phyloP scores from a whole-genome alignment of 2,888 invertebrate genomes.

The Mesorhabditis belari region DNA sequence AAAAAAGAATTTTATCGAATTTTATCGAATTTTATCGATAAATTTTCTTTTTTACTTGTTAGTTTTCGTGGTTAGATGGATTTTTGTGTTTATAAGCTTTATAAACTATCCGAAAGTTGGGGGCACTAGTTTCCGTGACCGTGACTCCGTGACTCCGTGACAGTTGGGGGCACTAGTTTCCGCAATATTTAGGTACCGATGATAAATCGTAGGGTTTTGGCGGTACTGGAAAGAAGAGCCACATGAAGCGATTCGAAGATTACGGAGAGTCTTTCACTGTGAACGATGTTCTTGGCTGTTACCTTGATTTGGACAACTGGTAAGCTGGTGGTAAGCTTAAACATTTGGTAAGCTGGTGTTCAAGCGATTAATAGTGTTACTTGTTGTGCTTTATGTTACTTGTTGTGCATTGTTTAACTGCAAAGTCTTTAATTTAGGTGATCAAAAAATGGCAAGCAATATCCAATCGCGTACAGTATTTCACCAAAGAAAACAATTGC shows the following conservation, averaged over 20 bases:
- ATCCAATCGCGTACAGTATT: conserved; percentile 57
- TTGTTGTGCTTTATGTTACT: background rate
- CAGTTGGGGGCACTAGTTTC: no score
- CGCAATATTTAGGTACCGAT: conserved; percentile 71
- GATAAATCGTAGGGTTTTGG: conserved; percentile 87
- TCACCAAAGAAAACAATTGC: no score
- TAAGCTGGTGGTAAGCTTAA: no score
- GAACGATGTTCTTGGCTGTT: conserved; percentile 80
- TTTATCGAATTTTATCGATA: no score
- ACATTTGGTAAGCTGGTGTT: conserved; percentile 58
- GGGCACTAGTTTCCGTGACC: no score
- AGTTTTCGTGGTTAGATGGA: no score
- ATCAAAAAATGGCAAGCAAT: conserved; percentile 70
- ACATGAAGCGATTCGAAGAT: conserved; percentile 81
- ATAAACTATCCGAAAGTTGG: no score
- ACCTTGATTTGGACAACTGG: conserved; percentile 75
- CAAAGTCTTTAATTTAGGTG: conserved; percentile 11
- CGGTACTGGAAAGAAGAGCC: conserved; percentile 96
- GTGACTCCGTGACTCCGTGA: no score
- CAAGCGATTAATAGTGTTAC: background rate
- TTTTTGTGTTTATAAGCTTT: no score
- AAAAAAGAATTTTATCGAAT: no score
- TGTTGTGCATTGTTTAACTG: no score
- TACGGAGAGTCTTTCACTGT: conserved; percentile 68
- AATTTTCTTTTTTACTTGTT: no score